Base-by-base conservation (phyloP, 2,888 invertebrate genomes). In the Trimorus sp. region DNA sequence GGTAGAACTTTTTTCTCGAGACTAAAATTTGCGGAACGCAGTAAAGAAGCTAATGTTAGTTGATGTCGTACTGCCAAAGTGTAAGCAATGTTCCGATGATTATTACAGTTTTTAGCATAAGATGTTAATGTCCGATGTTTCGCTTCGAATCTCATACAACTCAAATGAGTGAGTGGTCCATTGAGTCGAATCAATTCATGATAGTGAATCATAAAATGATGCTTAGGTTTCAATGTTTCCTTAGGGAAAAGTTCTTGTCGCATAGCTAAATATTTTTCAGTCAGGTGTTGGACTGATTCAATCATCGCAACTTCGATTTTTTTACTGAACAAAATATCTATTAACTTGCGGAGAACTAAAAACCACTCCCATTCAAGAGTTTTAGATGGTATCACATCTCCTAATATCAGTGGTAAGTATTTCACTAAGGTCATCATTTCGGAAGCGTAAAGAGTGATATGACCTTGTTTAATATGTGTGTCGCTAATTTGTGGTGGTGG, bases 181-280 rank as follows among this genome's bases (percentile, higher is more conserved):
- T 48, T 8, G 7, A 36, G 12, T 48, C 16, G 7, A 26, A 74
- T 48, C 9, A 65, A 63, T 4, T 74, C 40, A 9, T 54, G 42
- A 36, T 74, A 74, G 12, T 74, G 58, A 7, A 51, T 4, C 37
- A 75, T 26, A 42, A 45, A 66, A 56, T 75, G 75, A 51, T 75
- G 66, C 36, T 75, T 75, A 6, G 66, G 75, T n/a, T 75, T 75
- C 11, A 75, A 53, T 14, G 12, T 60, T 6, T 59, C 15, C 9
- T 15, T 7, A 12, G 75, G 75, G 37, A 56, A 75, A 26, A 75
- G 9, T 51, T 66, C 12, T 8, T 42, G 26, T 11, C 73, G 53
- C n/a, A 9, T 53, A 12, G 53, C 9, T 53, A 16, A 16, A 53
- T 16, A 53, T 16, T 53, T 16, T 56, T 7, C 12, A 49, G 49